phyloP scores from a whole-genome alignment of 2,797 vertebrate genomes.

The Ispidina lecontei region DNA sequence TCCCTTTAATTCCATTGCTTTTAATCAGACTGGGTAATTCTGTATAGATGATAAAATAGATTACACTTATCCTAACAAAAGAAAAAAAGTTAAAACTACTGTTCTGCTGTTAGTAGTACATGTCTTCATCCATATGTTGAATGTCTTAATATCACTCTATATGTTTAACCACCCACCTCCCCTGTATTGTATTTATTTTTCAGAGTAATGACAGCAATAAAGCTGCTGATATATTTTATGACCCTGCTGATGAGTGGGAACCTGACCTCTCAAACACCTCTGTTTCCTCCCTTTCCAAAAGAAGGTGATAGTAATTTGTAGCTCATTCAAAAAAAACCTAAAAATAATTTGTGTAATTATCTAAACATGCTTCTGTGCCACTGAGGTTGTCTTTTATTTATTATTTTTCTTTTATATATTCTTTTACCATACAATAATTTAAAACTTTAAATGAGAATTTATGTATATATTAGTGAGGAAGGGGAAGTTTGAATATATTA shows the following conservation, averaged over 20 bases:
- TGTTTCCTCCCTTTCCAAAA: slow-evolving; percentile 85
- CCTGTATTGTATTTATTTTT: not conserved
- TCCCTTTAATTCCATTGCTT: not conserved
- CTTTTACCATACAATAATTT: not conserved
- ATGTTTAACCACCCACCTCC: not conserved
- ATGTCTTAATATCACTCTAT: not conserved
- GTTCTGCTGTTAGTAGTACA: not conserved
- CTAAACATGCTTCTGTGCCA: not conserved
- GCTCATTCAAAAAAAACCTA: not conserved
- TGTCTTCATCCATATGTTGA: not conserved
- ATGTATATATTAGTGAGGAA: not conserved
- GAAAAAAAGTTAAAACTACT: not conserved
- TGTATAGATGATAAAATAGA: not conserved
- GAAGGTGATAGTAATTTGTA: slow-evolving; percentile 82
- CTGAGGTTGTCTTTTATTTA: not conserved
- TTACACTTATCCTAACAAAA: not conserved
- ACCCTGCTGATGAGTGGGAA: slow-evolving; percentile 95
- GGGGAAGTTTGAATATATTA: not conserved
- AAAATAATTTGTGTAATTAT: not conserved
- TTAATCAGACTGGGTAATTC: not conserved
- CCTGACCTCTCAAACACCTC: slow-evolving; percentile 87
- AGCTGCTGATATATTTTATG: slow-evolving; percentile 91
- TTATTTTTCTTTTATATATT: not conserved
- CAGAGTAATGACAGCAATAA: slow-evolving; percentile 83
- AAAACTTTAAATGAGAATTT: not conserved